These are phyloP conservation scores for Ciconia maguari DNA, from an alignment of 2,113 vertebrate genomes.

Conservation along the genomic window DNA sequence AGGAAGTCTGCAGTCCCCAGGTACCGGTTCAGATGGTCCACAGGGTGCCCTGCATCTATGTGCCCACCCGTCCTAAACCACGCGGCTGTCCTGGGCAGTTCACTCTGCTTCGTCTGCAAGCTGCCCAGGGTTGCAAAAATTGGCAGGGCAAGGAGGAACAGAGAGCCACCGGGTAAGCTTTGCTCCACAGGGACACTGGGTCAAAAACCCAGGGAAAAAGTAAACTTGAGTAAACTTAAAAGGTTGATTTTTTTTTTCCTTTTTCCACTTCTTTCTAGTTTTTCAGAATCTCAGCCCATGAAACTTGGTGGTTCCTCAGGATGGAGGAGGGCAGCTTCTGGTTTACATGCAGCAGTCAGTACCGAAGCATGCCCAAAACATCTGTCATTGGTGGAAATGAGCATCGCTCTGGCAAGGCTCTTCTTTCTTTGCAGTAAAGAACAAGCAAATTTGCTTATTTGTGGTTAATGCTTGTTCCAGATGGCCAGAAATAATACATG, in stretches of 20 bases:
- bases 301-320: background rate
- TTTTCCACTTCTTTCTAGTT: background rate
- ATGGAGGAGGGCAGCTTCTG: background rate
- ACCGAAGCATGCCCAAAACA: slow-evolving; percentile 16
- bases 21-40: background rate
- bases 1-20: background rate
- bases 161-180: background rate
- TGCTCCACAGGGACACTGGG: background rate
- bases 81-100: background rate
- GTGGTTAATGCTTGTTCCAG: slow-evolving; percentile 59
- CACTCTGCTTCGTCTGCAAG: background rate
- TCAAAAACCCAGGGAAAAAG: background rate
- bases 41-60: background rate
- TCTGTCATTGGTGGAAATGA: background rate
- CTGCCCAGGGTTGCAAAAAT: background rate
- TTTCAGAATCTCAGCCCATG: background rate
- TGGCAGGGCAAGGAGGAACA: background rate
- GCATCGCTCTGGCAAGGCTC: background rate
- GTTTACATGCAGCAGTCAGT: background rate
- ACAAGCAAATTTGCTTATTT: slow-evolving; percentile 55
- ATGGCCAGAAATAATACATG: slow-evolving; percentile 56
- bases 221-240: background rate
- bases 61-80: background rate
- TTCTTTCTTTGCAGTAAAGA: slow-evolving; percentile 32
- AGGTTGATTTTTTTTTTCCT: background rate